phyloP scores from a whole-genome alignment of 2,888 invertebrate species.

The Eucriotettix oculatus region DNA sequence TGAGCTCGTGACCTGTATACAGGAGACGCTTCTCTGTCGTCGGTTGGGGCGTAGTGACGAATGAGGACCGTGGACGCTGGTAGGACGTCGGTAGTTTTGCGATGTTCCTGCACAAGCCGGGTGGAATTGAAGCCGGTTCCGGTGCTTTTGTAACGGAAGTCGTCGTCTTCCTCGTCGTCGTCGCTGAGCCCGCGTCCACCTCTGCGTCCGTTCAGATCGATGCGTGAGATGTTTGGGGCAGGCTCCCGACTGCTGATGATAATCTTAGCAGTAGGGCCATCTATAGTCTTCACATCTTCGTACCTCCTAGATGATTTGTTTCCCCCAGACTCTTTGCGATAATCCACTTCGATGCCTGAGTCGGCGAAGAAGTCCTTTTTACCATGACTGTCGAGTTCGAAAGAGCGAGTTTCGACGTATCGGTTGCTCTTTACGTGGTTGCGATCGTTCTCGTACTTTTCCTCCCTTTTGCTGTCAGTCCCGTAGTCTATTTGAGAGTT shows the following conservation, averaged over 20 bases:
- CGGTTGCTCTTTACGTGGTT: conserved; percentile 1
- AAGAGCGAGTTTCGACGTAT: background rate
- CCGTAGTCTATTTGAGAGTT: conserved; percentile 8
- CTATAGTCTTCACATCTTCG: background rate
- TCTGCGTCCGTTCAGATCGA: conserved; percentile 6
- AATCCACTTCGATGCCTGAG: conserved; percentile 69
- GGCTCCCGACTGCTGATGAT: background rate
- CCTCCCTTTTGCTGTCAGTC: background rate
- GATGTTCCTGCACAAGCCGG: conserved; percentile 6
- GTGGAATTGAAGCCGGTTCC: conserved; percentile 3
- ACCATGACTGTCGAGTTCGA: conserved; percentile 7
- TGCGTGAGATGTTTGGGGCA: conserved; percentile 6
- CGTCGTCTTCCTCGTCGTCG: conserved; percentile 24
- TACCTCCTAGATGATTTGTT: background rate
- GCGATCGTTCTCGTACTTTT: conserved; percentile 1
- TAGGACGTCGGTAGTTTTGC: conserved; percentile 4
- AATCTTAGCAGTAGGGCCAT: background rate
- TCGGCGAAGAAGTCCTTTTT: conserved; percentile 48
- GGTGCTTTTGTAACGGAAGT: conserved; percentile 17
- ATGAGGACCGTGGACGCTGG: conserved; percentile 10
- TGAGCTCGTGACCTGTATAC: background rate
- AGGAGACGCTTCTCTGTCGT: background rate
- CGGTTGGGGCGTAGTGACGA: conserved; percentile 1
- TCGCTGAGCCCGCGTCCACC: background rate
- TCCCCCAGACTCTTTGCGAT: conserved; percentile 45